These are phyloP conservation scores for Dendropsophus ebraccatus DNA, from an alignment of 2,113 vertebrate species.

Conservation along the genomic window DNA sequence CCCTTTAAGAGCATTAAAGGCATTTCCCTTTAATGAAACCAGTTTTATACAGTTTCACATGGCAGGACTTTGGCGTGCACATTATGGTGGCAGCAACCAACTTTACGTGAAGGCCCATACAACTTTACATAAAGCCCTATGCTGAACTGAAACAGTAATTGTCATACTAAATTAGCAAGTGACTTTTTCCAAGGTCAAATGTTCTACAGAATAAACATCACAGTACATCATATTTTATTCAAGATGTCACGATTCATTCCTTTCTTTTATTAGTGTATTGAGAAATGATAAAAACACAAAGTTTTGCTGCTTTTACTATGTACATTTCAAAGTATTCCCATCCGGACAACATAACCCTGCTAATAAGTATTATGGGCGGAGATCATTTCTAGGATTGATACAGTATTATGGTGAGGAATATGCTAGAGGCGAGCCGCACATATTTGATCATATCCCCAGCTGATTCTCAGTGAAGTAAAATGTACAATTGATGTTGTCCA, in stretches of 20 bases:
- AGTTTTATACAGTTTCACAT: no score
- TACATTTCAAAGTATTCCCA: background rate
- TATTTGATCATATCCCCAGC: background rate
- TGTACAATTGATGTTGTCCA: conserved; percentile 29
- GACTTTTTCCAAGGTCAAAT: background rate
- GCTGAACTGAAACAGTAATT: background rate
- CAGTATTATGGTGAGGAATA: background rate
- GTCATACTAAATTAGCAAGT: background rate
- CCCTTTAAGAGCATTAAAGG: no score
- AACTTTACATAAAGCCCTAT: no score
- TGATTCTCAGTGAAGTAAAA: conserved; percentile 19
- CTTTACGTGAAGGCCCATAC: no score
- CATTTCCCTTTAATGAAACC: no score
- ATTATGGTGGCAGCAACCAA: no score
- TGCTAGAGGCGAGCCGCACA: background rate
- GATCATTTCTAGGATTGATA: background rate
- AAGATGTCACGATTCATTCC: background rate
- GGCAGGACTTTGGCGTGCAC: no score
- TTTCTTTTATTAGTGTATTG: no score
- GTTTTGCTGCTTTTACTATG: background rate
- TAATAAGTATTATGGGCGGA: background rate
- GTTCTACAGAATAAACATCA: background rate
- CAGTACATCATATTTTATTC: background rate
- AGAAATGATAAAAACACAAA: background rate
- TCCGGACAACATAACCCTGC: background rate